Evolutionary conservation across 2,797 vertebrate genomes (phyloP), one percentile per base, ranked within the genome.

Genomic region (Thripadectes ignobilis): DNA sequence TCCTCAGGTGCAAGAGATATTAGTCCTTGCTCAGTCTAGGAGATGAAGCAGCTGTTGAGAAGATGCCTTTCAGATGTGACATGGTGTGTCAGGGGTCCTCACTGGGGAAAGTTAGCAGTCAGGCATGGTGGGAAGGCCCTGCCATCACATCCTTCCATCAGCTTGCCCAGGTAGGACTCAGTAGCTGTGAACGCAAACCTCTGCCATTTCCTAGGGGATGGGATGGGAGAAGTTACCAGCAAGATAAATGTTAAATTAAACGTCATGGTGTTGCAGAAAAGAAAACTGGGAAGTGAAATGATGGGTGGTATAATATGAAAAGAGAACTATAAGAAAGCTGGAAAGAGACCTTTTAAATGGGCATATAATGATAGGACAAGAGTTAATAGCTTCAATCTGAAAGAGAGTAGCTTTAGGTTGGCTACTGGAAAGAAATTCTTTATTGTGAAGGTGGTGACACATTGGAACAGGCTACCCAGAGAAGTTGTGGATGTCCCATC

Each of bases 141-240:
- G 15, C 43, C 4, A 3, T 48, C 1, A 0, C 1, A 22, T 52
- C 23, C 36, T 63, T 38, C 23, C 19, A 12, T 80, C 61, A 27
- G 0, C 4, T 34, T 10, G 14, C 22, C 6, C 0, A 0, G 9
- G 3, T 45, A 57, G 48, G 48, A 48, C 5, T 7, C 11, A 54
- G 39, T 23, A 48, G 8, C 29, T 63, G 52, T 58, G 65, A 85
- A 59, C 14, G 10, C 62, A 65, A 1, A 34, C 14, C 23, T 57
- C 43, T 75, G 52, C 38, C 51, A 52, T 12, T 19, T 18, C 19
- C 34, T 43, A 19, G 43, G 24, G 38, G 20, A 24, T 23, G 43
- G 52, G 32, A 43, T 18, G 5, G 26, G 48, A 86, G 21, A 61
- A 51, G 65, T 59, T 43, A 41, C 12, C 26, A 63, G 32, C 3